These are phyloP conservation scores for Orthosia incerta DNA, from an alignment of 2,888 invertebrate species.

Conservation along the genomic window DNA sequence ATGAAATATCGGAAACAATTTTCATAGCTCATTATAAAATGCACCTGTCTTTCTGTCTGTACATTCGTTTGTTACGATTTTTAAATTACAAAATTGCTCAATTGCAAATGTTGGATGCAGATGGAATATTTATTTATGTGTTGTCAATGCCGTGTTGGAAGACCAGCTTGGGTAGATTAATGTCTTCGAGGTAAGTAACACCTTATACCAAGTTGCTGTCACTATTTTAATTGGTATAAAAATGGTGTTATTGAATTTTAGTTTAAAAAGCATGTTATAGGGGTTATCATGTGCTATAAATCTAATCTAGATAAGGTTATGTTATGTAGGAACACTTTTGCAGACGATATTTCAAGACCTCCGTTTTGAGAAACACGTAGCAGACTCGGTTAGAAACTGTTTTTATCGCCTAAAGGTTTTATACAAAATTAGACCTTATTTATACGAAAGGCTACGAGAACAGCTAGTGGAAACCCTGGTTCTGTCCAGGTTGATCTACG, in stretches of 20 bases:
- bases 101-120: conserved; percentile 31
- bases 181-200: conserved; percentile 12
- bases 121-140: conserved; percentile 50
- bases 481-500: no score
- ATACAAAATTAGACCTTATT: no score
- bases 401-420: no score
- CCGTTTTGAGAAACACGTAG: no score
- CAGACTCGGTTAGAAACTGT: no score
- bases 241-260: background rate
- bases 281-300: no score
- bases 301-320: no score
- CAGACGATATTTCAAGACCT: no score
- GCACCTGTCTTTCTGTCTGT: conserved; percentile 53
- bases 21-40: conserved; percentile 58
- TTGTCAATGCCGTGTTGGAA: conserved; percentile 28
- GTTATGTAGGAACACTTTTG: no score
- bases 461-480: no score
- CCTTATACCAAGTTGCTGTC: conserved; percentile 9
- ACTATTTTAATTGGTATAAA: conserved; percentile 17
- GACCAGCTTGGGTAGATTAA: conserved; percentile 38
- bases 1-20: conserved; percentile 61
- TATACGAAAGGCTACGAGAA: no score
- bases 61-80: conserved; percentile 53
- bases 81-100: conserved; percentile 63
- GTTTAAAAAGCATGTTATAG: no score